Evolutionary conservation across 2,113 vertebrate genomes (phyloP), one percentile per base, ranked within the genome.

Genomic region (Tachysurus fulvidraco): DNA sequence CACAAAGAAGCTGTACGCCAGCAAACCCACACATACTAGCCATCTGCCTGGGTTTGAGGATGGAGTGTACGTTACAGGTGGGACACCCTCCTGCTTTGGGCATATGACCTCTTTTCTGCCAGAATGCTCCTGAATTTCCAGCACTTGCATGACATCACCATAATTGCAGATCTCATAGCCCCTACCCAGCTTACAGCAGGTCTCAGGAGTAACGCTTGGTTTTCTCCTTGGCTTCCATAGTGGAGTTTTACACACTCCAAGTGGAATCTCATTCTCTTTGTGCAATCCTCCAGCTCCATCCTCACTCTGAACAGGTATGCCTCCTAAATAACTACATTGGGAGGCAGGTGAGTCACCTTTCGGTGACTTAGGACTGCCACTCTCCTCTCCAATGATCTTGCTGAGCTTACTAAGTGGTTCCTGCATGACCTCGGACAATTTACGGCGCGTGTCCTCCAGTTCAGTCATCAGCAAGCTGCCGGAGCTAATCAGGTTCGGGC

Each of bases 381-480:
- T 54, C 52, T 97, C 97, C 52, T 97, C 97, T 2, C 95, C 94
- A 92, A 95, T 96, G 54, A 97, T 96, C 87, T 96, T 97, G 83
- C 95, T 97, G 60, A 98, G 95, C 91, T 96, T 95, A 88, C 89
- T 96, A 85, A 96, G 80, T 83, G 95, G 95, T 93, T 98, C 94
- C 92, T 96, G 93, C 91, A 95, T 88, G 36, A 93, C 95, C 85
- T 96, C 95, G 0, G 95, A 95, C 19, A 95, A 89, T 83, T 94
- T 90, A 59, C 92, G 91, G n/a, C 93, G 93, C 13, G 96, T 97
- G 92, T 97, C 96, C 90, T 97, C 96, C 64, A 97, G 92, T 88
- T 95, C 95, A 89, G 95, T 94, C 85, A 96, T 96, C 76, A 97
- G 96, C 94, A 97, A 96, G n/a, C 94, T 95, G 85, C 46, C 87